Evolutionary conservation across 2,797 vertebrate species (phyloP), one percentile per base, ranked within the genome.

Genomic region (Rallus crepitans): DNA sequence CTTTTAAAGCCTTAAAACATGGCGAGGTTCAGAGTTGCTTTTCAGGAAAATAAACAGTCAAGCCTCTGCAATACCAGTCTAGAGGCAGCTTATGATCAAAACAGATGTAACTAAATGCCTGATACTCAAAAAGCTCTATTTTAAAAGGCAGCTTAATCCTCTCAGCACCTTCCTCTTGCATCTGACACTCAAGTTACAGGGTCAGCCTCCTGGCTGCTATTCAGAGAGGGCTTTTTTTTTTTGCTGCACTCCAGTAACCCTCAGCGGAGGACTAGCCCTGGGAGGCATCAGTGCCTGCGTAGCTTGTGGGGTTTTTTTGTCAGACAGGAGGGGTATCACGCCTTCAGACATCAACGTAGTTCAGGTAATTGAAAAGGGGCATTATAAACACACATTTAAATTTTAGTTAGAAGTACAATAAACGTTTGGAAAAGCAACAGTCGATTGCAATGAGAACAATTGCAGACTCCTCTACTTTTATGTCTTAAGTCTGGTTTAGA

Each of bases 71-170:
- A 3, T 27, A 65, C 25, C 66, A 52, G 23, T 24, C 8, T 30
- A 20, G 37, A 80, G 33, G 27, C 52, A 60, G n/a, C 31, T 86
- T 76, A n/a, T 14, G 31, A 66, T 33, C 39, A 50, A 90, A 88
- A 47, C 28, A 69, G 69, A 42, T 59, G 35, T 27, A 85, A 82
- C 31, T 55, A 56, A 71, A 94, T 61, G 30, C 28, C 61, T 45
- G 50, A 71, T 47, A 61, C 24, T 78, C 37, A 28, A 59, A 87
- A 94, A 75, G 8, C 33, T 77, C 27, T 89, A 12, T 71, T 87
- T 92, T 68, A 79, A 89, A 89, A 87, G 61, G 27, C 23, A 63
- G 8, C 24, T 81, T 90, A 94, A 69, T 86, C 63, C 59, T 93
- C 81, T 83, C 1, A 0, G 40, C 79, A 82, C 50, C 68, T 81